Percentiles rank a stretch among this genome's conserved stretches.
Conservation (phyloP, 2,113 vertebrate genomes). For the Zosterops lateralis region DNA sequence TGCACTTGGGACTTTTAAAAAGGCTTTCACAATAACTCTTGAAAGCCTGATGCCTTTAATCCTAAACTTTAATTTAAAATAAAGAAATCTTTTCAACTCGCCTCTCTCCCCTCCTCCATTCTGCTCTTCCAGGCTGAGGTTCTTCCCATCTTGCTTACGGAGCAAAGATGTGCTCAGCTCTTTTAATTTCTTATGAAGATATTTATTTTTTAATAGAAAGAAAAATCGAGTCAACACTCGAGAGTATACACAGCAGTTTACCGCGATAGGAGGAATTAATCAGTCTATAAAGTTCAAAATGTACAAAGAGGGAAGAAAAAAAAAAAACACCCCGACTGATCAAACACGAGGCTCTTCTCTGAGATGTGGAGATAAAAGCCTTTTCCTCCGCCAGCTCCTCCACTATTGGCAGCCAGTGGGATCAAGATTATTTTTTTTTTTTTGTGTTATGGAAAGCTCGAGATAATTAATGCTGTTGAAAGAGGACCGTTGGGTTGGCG, state of each 20-base stretch:
- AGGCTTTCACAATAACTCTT: conserved; percentile 70
- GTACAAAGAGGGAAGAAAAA: conserved; percentile 45
- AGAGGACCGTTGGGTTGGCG: conserved; percentile 78
- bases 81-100: conserved; percentile 73
- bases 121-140: neutral
- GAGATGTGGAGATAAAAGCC: conserved; percentile 77
- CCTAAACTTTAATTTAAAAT: conserved; percentile 80
- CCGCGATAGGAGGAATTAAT: conserved; percentile 74
- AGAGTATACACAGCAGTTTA: conserved; percentile 66
- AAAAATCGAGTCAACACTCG: conserved; percentile 72
- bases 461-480: conserved; percentile 87
- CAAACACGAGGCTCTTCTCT: conserved; percentile 69
- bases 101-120: conserved; percentile 33
- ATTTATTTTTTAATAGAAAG: conserved; percentile 64
- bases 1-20: conserved; percentile 74
- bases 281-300: conserved; percentile 73
- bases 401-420: conserved; percentile 77
- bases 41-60: conserved; percentile 74
- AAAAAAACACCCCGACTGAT: conserved; percentile 52
- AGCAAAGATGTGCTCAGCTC: conserved; percentile 61
- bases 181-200: conserved; percentile 75
- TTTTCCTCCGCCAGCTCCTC: conserved; percentile 68
- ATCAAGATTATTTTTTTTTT: conserved; percentile 64
- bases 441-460: conserved; percentile 77
- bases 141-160: conserved; percentile 43